Percentiles rank a stretch among this genome's conserved stretches.
Evolutionary conservation across 2,888 invertebrate genomes (phyloP).

Genomic region (Euzophera pinguis): DNA sequence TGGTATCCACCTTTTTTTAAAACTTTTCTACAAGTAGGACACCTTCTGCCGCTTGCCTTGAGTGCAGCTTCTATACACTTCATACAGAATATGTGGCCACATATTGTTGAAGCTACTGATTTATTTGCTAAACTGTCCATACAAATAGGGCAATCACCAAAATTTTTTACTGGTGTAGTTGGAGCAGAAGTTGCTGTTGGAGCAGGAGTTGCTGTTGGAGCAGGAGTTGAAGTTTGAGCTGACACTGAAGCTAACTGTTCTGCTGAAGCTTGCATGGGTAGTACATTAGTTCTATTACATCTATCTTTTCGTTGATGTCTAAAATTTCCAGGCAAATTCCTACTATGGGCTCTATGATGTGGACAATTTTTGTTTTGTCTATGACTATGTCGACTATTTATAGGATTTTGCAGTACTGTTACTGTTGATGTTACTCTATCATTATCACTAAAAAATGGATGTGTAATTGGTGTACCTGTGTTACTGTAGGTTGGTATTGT

Average conservation of each 20-base stretch:
- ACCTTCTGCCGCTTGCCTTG: conserved; percentile 36
- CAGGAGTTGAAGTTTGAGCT: neutral
- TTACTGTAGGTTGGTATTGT: too few relatives aligned
- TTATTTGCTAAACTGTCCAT: conserved; percentile 38
- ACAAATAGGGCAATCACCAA: conserved; percentile 54
- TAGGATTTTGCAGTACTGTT: neutral
- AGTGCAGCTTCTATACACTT: conserved; percentile 39
- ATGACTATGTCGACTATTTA: neutral
- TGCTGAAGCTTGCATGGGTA: neutral
- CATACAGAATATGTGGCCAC: conserved; percentile 57
- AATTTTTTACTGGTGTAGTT: neutral
- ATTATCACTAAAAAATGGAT: neutral
- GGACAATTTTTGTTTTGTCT: neutral
- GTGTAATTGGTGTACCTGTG: neutral
- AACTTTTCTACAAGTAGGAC: conserved; percentile 48
- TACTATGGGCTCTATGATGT: neutral
- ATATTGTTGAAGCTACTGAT: conserved; percentile 44
- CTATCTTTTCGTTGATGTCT: neutral
- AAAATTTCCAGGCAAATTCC: neutral
- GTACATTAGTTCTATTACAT: neutral
- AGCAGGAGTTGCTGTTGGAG: too few relatives aligned
- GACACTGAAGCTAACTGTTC: neutral
- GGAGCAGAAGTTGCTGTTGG: neutral
- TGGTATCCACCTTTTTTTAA: conserved; percentile 42
- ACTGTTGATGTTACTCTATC: neutral